phyloP scores from a whole-genome alignment of 2,797 vertebrate species.

The Dendrocincla tyrannina region DNA sequence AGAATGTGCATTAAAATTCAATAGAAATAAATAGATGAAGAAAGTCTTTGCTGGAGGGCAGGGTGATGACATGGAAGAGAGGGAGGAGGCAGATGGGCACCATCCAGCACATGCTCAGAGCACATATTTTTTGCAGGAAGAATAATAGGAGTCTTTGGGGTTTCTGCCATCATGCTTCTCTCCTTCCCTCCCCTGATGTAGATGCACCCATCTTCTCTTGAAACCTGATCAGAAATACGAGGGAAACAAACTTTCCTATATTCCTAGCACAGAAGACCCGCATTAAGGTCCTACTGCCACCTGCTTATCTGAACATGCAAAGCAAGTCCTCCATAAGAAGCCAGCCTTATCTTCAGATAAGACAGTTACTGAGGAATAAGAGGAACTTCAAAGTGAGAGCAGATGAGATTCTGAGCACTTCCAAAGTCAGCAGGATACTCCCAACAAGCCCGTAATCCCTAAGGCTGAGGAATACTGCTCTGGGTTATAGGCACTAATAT shows the following conservation, averaged over 20 bases:
- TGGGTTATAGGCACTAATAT: not conserved
- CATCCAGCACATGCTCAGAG: not conserved
- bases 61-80: not conserved
- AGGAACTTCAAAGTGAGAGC: not conserved
- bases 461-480: not conserved
- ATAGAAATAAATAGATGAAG: not conserved
- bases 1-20: not conserved
- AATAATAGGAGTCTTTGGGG: not conserved
- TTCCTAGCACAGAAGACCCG: not conserved
- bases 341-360: not conserved
- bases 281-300: not conserved
- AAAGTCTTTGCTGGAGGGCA: not conserved
- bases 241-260: not conserved
- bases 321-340: not conserved
- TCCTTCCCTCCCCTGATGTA: not conserved
- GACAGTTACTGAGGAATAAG: not conserved
- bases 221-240: not conserved
- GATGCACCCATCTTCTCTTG: not conserved
- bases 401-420: not conserved
- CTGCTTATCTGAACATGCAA: slow-evolving; percentile 4
- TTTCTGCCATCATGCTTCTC: not conserved
- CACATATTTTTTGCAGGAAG: not conserved
- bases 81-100: not conserved
- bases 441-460: not conserved
- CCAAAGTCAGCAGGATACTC: not conserved